These are phyloP conservation scores for Mormyrops attenuatus DNA, from an alignment of 2,797 vertebrate genomes.

Conservation along the genomic window DNA sequence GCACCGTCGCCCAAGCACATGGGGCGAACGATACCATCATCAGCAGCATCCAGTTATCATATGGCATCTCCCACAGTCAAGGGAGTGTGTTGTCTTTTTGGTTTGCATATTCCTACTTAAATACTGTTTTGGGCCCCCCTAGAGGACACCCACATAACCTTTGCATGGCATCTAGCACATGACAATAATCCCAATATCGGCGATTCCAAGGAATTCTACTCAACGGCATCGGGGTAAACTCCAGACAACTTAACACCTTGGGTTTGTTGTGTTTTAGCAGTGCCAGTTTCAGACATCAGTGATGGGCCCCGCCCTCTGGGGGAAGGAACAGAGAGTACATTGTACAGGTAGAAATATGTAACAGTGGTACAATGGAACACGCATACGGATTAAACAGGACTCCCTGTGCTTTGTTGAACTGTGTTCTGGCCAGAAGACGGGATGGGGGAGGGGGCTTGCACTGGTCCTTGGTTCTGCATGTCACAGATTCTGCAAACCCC, in stretches of 20 bases:
- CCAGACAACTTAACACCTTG: neutral
- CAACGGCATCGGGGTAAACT: neutral
- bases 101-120: constrained; percentile 26
- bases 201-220: constrained; percentile 7
- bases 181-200: neutral
- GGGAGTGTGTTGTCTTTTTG: neutral
- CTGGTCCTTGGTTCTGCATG: neutral
- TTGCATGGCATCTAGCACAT: constrained; percentile 21
- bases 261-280: neutral
- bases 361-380: constrained; percentile 6
- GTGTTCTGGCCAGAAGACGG: neutral
- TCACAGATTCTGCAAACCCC: neutral
- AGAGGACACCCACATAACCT: neutral
- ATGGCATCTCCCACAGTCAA: constrained; percentile 17
- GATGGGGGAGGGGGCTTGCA: neutral
- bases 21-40: constrained; percentile 18
- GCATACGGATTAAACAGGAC: neutral
- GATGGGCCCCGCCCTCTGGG: constrained; percentile 25
- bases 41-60: constrained; percentile 27
- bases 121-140: constrained; percentile 16
- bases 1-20: neutral
- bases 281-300: constrained; percentile 24
- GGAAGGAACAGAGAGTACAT: constrained; percentile 10
- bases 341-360: neutral
- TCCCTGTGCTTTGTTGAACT: constrained; percentile 24